Base-by-base conservation (phyloP, 2,797 vertebrate genomes). In the Eospalax fontanierii region DNA sequence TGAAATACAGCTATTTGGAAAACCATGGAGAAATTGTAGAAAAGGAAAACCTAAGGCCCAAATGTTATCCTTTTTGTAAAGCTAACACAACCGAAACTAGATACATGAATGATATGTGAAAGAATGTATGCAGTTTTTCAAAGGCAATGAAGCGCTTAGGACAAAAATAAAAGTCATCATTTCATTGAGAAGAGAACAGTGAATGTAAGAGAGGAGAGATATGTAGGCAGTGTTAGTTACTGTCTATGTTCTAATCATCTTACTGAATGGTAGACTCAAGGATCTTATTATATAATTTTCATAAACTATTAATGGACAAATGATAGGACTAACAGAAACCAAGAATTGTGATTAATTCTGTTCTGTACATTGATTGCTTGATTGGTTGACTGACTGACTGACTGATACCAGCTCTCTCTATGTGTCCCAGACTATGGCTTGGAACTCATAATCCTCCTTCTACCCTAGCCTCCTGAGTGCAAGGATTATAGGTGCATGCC, bases 11-110 rank as follows among this genome's bases (percentile, higher is more conserved):
- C n/a, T 75, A 81, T 50, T 57, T 82, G 40, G 74, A 86, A 92
- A 19, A 73, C 22, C 54, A 50, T 59, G 35, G 9, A 50, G 74
- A n/a, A 16, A 82, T 74, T 89, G 38, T 70, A 84, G 61, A 89
- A 75, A 89, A 87, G 59, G 35, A 90, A 92, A 97, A 82, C 21
- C 24, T 40, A 63, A 92, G 6, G 79, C 40, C n/a, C n/a, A 54
- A 82, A 92, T 79, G 40, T 57, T 79, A 78, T 30, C 28, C 1
- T 90, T 86, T 92, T 59, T 70, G 71, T 91, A 83, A 89, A 91
- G n/a, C 65, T 57, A 59, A 80, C 65, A 65, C 21, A 85, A 76
- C 38, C 68, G 70, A 88, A 90, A 90, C 38, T 38, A 93, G 93
- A 65, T 15, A 57, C 8, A 40, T 83, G 86, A 90, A 26, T 16